Base-by-base conservation (phyloP, 2,113 vertebrate genomes). In the Monopterus albus region DNA sequence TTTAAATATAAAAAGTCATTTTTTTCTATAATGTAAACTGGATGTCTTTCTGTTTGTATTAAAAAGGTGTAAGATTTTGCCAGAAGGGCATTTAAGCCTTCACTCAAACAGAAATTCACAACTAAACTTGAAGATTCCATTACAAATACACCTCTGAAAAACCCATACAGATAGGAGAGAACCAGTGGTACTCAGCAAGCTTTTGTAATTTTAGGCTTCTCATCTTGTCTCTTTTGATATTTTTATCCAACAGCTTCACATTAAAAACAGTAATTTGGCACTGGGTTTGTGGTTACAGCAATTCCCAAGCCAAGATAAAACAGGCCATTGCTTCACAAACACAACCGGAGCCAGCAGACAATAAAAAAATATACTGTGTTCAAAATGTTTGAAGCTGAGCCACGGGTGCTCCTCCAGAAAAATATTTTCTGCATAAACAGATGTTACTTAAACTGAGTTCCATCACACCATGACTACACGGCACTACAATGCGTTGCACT, bases 291-390 rank as follows among this genome's bases (percentile, higher is more conserved):
- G 35, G 66, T 78, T 73, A 25, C 7, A 78, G 65, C 50, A 23
- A 25, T 72, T 67, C 72, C 63, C 56, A 68, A 80, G 67, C 72
- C 84, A 87, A 67, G 57, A 50, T 23, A 81, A 83, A 74, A 66
- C 17, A 59, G 21, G 50, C 75, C 53, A 57, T 56, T 67, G 67
- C 67, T 80, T 85, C 67, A 77, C 52, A 73, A 68, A 74, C 71
- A 83, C 25, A 70, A 46, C 58, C 31, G 2, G 6, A 52, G 63
- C 77, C 78, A 79, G 62, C 28, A 49, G 74, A 61, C 67, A 62
- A 38, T 61, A 64, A 73, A 75, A 78, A 62, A 77, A 61, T 58
- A 61, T 28, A 65, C 18, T 33, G 60, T 65, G 26, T 23, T 49
- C 53, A 83, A 63, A 29, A 50, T 74, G 62, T 75, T 67, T 78